These are phyloP conservation scores for rabbit (Oryctolagus cuniculus) DNA, from an alignment of 2,113 vertebrate genomes.

Conservation along the genomic window DNA sequence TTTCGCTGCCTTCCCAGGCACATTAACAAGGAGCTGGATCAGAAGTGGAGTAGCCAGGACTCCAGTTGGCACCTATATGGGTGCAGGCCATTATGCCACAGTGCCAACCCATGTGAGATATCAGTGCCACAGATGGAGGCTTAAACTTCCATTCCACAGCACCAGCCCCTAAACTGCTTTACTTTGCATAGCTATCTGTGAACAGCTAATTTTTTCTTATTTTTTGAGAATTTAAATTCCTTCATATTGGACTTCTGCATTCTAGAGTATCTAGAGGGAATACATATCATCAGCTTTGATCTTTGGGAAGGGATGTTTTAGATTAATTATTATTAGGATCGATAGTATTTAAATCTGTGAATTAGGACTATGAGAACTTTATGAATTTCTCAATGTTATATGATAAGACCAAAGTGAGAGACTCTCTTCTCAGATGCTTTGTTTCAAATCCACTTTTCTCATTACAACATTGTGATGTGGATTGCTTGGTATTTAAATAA, in stretches of 20 bases:
- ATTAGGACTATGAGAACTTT: background rate
- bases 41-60: too few relatives aligned
- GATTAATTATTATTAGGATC: background rate
- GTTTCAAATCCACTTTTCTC: background rate
- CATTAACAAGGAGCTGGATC: too few relatives aligned
- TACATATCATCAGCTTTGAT: background rate
- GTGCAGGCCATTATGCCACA: too few relatives aligned
- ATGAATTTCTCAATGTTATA: background rate
- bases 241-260: background rate
- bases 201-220: background rate
- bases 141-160: too few relatives aligned
- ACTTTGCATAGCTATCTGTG: background rate
- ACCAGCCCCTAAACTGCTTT: background rate
- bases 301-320: background rate
- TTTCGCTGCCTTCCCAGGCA: too few relatives aligned
- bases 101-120: too few relatives aligned
- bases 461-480: background rate
- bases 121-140: too few relatives aligned
- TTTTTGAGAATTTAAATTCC: background rate
- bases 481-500: background rate
- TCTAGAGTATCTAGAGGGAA: background rate
- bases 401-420: background rate
- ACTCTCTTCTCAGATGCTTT: background rate
- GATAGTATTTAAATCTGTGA: background rate
- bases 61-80: too few relatives aligned